Conservation (phyloP, 2,888 invertebrate genomes). For the Coenonympha glycerion region DNA sequence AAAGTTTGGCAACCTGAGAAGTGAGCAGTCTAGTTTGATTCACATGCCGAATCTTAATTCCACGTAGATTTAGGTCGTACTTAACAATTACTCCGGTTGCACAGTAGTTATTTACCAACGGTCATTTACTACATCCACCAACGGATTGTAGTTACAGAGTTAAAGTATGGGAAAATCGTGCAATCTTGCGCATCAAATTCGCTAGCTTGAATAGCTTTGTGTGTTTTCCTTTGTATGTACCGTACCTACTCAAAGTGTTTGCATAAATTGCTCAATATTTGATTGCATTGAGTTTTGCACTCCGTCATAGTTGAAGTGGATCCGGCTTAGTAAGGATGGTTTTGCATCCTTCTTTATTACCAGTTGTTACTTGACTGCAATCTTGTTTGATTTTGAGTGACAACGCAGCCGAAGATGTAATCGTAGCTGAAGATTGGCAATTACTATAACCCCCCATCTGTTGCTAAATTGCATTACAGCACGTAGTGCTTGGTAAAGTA, state of each 20-base stretch:
- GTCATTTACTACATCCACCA: constrained; percentile 12
- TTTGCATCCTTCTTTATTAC: constrained; percentile 6
- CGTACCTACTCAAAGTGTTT: constrained; percentile 12
- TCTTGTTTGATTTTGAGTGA: background rate
- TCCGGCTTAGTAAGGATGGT: no score
- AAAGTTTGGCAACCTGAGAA: background rate
- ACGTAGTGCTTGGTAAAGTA: no score
- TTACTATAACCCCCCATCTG: no score
- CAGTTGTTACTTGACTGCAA: background rate
- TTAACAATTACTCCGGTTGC: constrained; percentile 7
- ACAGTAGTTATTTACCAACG: constrained; percentile 11
- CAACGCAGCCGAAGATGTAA: no score
- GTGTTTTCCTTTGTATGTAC: constrained; percentile 20
- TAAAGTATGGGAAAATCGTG: constrained; percentile 23
- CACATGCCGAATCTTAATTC: constrained; percentile 6
- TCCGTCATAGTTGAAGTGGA: constrained; percentile 10
- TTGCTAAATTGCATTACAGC: no score
- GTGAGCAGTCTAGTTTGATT: background rate
- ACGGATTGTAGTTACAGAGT: background rate
- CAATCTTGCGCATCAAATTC: constrained; percentile 15
- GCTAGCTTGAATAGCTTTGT: constrained; percentile 18
- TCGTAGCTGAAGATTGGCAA: no score
- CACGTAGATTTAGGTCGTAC: constrained; percentile 6
- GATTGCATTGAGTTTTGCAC: constrained; percentile 16
- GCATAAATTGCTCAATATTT: constrained; percentile 19